Base-by-base conservation (phyloP, 1,140 invertebrate species). In the Drosophila biarmipes region DNA sequence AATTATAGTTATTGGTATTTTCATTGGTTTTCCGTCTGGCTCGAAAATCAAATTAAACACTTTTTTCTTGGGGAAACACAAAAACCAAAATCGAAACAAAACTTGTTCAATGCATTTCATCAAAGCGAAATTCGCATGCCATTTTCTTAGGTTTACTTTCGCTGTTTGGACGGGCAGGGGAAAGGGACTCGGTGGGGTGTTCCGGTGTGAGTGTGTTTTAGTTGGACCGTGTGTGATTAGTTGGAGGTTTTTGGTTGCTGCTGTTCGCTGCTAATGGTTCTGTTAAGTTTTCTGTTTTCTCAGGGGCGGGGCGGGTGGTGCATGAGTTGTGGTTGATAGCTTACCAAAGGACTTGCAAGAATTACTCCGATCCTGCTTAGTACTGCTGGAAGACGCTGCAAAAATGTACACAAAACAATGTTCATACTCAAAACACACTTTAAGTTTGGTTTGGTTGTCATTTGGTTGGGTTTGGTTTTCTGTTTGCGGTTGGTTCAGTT, bases 301-400 rank as follows among this genome's bases (percentile, higher is more conserved):
- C 43, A 34, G 61, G 38, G 49, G 54, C 29, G 48, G 53, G 54
- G 54, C 31, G 59, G 64, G 57, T 48, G 69, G 78, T 90, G 85
- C 77, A 84, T 82, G 80, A 82, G 80, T 87, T 81, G 73, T 87
- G 74, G 78, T 91, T 92, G 93, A 93, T 93, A 94, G 96, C 96
- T 97, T 97, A 97, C 96, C 96, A 97, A 95, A 93, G 96, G 96
- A 95, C 96, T 96, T 94, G 96, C 96, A 95, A 97, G 96, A 94
- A 97, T 96, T 94, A 97, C 96, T 95, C 96, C 96, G 95, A 97
- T 96, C 95, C 96, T 96, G 95, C 95, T 96, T 94, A 97, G 95
- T 93, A 97, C 96, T 94, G 96, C 96, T 94, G 96, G 96, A 93
- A 97, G 95, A 94, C 96, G 96, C 96, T 97, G 96, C 92, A 96